Percentiles rank a stretch among this genome's conserved stretches.
Conservation (phyloP, 2,797 vertebrate species). For the Clarias laeviceps region DNA sequence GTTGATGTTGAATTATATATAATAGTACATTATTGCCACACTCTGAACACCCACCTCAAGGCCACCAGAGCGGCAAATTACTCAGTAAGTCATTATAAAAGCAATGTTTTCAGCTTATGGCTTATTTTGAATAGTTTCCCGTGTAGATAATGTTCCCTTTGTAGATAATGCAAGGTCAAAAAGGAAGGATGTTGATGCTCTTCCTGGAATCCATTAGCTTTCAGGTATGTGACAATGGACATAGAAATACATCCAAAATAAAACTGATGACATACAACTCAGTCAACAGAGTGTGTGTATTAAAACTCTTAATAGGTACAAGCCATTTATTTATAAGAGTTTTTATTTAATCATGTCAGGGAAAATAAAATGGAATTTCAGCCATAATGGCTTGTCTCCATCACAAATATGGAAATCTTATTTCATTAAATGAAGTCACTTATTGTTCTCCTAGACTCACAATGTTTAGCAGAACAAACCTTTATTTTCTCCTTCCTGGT, state of each 20-base stretch:
- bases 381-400: neutral
- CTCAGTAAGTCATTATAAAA: constrained; percentile 42
- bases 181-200: constrained; percentile 17
- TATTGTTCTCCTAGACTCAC: constrained; percentile 10
- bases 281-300: neutral
- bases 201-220: constrained; percentile 47
- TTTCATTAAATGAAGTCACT: neutral
- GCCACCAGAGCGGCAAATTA: constrained; percentile 29
- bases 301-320: neutral
- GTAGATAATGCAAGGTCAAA: constrained; percentile 48
- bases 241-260: constrained; percentile 36
- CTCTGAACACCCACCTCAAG: constrained; percentile 33
- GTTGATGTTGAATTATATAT: constrained; percentile 27
- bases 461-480: constrained; percentile 9
- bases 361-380: constrained; percentile 3
- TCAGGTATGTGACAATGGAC: constrained; percentile 24
- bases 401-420: neutral
- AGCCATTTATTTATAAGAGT: neutral
- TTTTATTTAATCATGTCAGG: neutral
- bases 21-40: constrained; percentile 33
- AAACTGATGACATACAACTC: neutral
- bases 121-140: constrained; percentile 45
- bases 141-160: constrained; percentile 22
- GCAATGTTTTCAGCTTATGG: constrained; percentile 36
- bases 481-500: constrained; percentile 1